These are phyloP conservation scores for Amblyteles armatorius DNA, from an alignment of 2,888 invertebrate genomes.

Conservation along the genomic window DNA sequence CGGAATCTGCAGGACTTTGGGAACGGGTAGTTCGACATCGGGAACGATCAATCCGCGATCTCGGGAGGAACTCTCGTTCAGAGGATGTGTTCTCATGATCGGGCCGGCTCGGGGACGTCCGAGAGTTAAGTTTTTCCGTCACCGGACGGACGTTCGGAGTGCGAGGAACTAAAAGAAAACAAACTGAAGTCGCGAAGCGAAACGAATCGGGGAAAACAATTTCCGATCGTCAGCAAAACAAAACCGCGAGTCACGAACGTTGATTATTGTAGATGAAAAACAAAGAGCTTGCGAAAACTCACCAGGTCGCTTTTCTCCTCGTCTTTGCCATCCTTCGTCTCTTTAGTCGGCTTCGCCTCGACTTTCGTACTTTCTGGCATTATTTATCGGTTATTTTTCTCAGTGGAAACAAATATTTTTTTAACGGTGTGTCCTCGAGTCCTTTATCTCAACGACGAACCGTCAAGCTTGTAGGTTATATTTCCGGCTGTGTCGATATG, in stretches of 20 bases:
- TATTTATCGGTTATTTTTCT: constrained; percentile 52
- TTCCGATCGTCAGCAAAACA: constrained; percentile 48
- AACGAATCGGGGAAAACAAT: constrained; percentile 44
- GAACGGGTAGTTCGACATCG: constrained; percentile 15
- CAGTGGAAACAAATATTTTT: constrained; percentile 35
- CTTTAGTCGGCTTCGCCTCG: constrained; percentile 81
- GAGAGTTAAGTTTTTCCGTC: background rate
- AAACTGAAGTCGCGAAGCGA: constrained; percentile 13
- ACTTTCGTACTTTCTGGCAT: constrained; percentile 84
- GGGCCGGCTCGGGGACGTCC: background rate
- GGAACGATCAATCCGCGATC: constrained; percentile 5
- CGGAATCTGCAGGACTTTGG: constrained; percentile 43
- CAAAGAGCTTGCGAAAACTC: constrained; percentile 66
- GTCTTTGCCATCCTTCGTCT: constrained; percentile 85
- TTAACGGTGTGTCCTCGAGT: constrained; percentile 14
- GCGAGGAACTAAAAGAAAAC: constrained; percentile 4
- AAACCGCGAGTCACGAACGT: constrained; percentile 58
- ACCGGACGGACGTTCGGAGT: background rate
- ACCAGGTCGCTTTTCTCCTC: constrained; percentile 86
- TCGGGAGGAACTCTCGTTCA: background rate
- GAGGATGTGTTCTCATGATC: constrained; percentile 40
- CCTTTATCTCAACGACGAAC: constrained; percentile 50
- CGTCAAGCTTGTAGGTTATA: constrained; percentile 69
- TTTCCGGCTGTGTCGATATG: constrained; percentile 70
- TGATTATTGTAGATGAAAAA: constrained; percentile 25